Conservation (phyloP, 2,888 invertebrate genomes). For the Neuroscelio doddi region DNA sequence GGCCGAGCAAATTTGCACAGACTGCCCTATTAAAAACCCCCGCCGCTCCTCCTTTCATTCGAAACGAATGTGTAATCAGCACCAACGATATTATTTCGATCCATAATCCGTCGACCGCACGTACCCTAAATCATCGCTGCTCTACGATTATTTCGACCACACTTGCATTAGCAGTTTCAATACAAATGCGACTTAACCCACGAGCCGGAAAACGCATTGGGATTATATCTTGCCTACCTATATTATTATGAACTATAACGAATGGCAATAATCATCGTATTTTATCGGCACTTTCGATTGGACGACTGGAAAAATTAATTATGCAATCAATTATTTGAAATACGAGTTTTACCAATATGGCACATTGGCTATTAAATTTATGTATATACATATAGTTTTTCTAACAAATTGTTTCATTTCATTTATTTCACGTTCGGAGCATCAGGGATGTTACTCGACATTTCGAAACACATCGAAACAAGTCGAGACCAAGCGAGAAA, state of each 20-base stretch:
- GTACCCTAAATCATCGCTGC: conserved; percentile 27
- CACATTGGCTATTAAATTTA: no score
- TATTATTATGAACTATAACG: neutral
- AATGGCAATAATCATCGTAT: no score
- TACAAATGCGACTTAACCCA: conserved; percentile 32
- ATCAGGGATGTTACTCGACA: no score
- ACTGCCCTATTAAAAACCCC: conserved; percentile 16
- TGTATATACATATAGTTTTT: no score
- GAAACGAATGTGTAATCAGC: conserved; percentile 24
- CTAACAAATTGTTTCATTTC: no score
- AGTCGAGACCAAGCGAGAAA: no score
- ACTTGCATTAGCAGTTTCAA: conserved; percentile 22
- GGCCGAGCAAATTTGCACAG: conserved; percentile 8
- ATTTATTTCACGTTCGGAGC: no score
- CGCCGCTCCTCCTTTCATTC: no score
- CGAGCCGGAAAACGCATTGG: conserved; percentile 23
- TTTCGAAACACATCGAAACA: no score
- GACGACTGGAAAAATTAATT: no score
- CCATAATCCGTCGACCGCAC: conserved; percentile 26
- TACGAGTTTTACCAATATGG: no score
- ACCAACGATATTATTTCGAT: conserved; percentile 21
- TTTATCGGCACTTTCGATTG: conserved; percentile 10
- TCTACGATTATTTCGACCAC: conserved; percentile 25
- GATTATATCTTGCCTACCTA: conserved; percentile 16
- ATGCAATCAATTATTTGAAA: no score